Base-by-base conservation (phyloP, 2,888 invertebrate genomes). In the Ophonus ardosiacus region DNA sequence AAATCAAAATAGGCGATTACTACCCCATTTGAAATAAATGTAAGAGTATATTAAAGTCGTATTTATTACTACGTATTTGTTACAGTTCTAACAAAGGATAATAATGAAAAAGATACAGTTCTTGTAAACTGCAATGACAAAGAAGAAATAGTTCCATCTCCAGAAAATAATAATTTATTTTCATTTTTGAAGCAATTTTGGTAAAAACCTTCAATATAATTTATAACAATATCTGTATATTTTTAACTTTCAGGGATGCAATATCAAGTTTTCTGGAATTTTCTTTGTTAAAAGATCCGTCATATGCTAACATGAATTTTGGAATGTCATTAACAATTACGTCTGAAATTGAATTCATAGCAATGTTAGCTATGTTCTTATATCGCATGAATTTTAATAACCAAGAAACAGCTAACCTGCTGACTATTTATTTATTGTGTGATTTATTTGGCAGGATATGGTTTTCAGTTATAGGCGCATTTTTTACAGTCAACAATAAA, bases 331-430 rank as follows among this genome's bases (percentile, higher is more conserved):
- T 96, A 85, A 93, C 94, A 2, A 93, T 95, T 86, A 94, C 94
- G 84, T 93, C 95, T 6, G 96, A 96, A 89, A 92, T 94, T 61
- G 94, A 94, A 0, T 96, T 96, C 89, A 93, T 94, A 87, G 94
- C 95, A 0, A 89, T 96, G 78, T 93, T 96, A 86, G 96, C 96
- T 0, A 88, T 96, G 87, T 91, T 95, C 86, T 91, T 95, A 85
- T 92, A 92, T 83, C 93, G 93, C 0, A 91, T 92, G 82, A 93
- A 93, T 86, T 94, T 93, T 88, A 90, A 91, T 7, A 91, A 93
- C 89, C 91, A 92, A 87, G 93, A 95, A 88, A 93, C 94, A 0
- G 95, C 96, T 0, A 91, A 93, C 1, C 93, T 95, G 84, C 94
- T 96, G 79, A 95, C 95, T 95, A 1, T 94, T 94, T 0, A 96